A percentile compares a stretch with the other conserved stretches of the same genome.
Conservation (phyloP, 2,797 vertebrate species). For the Anniella stebbinsi region DNA sequence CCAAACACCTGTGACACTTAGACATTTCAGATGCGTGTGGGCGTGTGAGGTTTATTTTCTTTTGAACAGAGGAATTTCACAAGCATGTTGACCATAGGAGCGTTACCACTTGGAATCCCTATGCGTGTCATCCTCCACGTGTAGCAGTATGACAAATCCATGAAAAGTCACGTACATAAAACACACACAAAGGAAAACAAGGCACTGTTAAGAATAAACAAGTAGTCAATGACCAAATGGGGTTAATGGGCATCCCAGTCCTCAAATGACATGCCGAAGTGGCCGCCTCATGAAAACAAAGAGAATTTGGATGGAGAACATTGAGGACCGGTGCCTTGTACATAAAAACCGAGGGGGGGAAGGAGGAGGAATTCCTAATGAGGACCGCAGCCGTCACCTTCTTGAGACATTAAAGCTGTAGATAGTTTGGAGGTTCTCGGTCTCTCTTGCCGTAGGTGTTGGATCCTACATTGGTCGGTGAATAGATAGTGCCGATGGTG, state of each 20-base stretch:
- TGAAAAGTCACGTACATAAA: conserved; percentile 10
- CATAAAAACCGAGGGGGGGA: conserved; percentile 13
- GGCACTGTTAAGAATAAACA: conserved; percentile 62
- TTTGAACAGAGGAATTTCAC: conserved; percentile 52
- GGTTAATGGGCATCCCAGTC: not conserved
- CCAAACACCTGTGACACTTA: conserved; percentile 59
- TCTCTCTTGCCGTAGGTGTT: conserved; percentile 89
- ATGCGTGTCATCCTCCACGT: conserved; percentile 5
- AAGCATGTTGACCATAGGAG: conserved; percentile 44
- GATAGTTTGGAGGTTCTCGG: conserved; percentile 57
- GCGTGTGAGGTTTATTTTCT: not conserved
- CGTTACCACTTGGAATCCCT: conserved; percentile 33
- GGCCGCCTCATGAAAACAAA: not conserved
- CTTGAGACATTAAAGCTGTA: conserved; percentile 79
- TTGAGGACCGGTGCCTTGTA: not conserved
- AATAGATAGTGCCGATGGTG: conserved; percentile 83
- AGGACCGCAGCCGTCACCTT: not conserved
- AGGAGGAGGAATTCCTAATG: not conserved
- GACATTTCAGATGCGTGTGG: conserved; percentile 9
- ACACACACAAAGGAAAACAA: conserved; percentile 49
- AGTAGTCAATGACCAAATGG: conserved; percentile 28
- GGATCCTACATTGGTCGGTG: conserved; percentile 90
- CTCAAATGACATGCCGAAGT: not conserved
- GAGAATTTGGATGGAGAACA: not conserved
- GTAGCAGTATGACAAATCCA: conserved; percentile 5